Evolutionary conservation across 2,888 invertebrate species (phyloP).

Genomic region (Plemyria rubiginata): DNA sequence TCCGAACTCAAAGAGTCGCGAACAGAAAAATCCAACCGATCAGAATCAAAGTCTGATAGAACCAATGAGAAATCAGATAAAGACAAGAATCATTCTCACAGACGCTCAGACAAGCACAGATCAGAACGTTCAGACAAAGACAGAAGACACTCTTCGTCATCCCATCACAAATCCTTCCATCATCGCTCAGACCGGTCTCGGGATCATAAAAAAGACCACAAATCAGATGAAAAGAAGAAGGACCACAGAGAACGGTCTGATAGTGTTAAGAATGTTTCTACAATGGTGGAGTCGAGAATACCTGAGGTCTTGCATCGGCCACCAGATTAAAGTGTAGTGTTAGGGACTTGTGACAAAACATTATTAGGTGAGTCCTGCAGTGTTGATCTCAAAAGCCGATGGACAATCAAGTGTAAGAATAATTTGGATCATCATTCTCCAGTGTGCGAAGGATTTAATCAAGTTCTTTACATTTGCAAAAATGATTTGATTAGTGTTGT

Average conservation of each 20-base stretch:
- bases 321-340: constrained; percentile 60
- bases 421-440: constrained; percentile 10
- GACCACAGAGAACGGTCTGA: constrained; percentile 39
- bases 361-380: constrained; percentile 28
- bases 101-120: constrained; percentile 55
- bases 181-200: constrained; percentile 57
- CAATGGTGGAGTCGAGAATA: constrained; percentile 47
- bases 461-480: neutral
- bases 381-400: constrained; percentile 26
- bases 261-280: constrained; percentile 46
- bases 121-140: constrained; percentile 52
- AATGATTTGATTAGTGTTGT: constrained; percentile 10
- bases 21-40: constrained; percentile 40
- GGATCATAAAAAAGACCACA: constrained; percentile 65
- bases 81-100: constrained; percentile 57
- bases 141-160: constrained; percentile 67
- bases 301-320: constrained; percentile 63
- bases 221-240: constrained; percentile 52
- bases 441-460: constrained; percentile 10
- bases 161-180: constrained; percentile 63
- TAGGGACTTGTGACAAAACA: constrained; percentile 34
- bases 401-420: neutral
- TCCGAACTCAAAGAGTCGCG: constrained; percentile 43
- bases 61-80: constrained; percentile 45
- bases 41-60: constrained; percentile 29